phyloP scores from a whole-genome alignment of 1,140 invertebrate genomes.

The Gryon sp. region DNA sequence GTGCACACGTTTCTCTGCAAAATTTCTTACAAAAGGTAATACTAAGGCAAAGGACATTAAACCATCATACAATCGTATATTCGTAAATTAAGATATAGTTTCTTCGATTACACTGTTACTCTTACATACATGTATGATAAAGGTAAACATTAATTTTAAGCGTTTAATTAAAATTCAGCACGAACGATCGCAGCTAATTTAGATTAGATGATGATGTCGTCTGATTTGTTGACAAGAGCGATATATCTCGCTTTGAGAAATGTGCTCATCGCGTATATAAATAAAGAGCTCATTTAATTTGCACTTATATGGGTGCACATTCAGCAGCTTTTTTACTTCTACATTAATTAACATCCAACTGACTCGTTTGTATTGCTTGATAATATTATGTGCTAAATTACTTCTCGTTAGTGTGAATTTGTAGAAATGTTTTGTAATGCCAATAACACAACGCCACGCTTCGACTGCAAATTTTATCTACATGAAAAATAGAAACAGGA shows the following conservation, averaged over 20 bases:
- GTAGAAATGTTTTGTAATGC: conserved; percentile 36
- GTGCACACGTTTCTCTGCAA: conserved; percentile 19
- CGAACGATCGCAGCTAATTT: background rate
- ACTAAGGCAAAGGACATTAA: no score
- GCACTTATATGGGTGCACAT: conserved; percentile 9
- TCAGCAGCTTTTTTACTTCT: conserved; percentile 18
- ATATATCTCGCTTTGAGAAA: conserved; percentile 15
- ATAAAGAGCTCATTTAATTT: conserved; percentile 32
- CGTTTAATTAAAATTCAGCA: conserved; percentile 22
- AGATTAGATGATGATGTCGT: background rate
- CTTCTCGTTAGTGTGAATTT: conserved; percentile 40
- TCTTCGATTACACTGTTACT: no score
- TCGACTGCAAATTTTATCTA: conserved; percentile 3
- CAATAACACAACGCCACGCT: conserved; percentile 23
- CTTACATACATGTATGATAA: no score
- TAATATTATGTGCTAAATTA: conserved; percentile 45
- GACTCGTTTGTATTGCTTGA: conserved; percentile 27
- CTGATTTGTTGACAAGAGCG: conserved; percentile 20
- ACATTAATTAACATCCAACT: conserved; percentile 39
- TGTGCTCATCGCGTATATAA: conserved; percentile 9
- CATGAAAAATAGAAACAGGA: conserved; percentile 19
- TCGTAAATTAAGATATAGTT: no score
- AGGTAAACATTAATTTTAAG: no score
- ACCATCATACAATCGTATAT: no score
- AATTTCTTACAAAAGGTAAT: no score